Percentiles rank a stretch among this genome's conserved stretches.
Conservation (phyloP, 2,888 invertebrate species). For the Pomacea canaliculata region DNA sequence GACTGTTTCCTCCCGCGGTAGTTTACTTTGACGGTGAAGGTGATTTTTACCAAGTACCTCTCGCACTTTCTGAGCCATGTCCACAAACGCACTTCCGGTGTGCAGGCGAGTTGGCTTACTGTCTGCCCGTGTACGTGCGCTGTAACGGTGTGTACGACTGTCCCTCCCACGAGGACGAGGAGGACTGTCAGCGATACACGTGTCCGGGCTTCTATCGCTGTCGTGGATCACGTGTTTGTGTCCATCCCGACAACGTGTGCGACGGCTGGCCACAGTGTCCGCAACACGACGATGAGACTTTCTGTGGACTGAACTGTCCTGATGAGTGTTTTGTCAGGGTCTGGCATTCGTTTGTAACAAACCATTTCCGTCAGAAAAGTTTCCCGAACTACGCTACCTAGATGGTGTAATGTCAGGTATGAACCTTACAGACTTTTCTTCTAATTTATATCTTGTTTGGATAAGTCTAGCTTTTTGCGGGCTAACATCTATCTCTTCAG, state of each 20-base stretch:
- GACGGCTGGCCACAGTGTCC: slow-evolving; percentile 31
- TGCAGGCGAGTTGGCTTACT: neutral
- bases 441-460: slow-evolving; percentile 7
- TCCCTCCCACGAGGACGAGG: slow-evolving; percentile 8
- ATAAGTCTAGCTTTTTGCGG: slow-evolving; percentile 5
- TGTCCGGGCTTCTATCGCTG: slow-evolving; percentile 11
- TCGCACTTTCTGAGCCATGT: slow-evolving; percentile 2
- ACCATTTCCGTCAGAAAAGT: neutral
- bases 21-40: neutral
- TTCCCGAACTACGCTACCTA: slow-evolving; percentile 3
- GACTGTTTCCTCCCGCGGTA: neutral
- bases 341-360: slow-evolving; percentile 21
- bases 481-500: neutral
- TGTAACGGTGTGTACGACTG: slow-evolving; percentile 18
- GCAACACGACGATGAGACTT: slow-evolving; percentile 26
- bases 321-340: slow-evolving; percentile 19
- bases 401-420: slow-evolving; percentile 3
- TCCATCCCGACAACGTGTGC: slow-evolving; percentile 27
- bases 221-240: slow-evolving; percentile 24
- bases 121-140: slow-evolving; percentile 18
- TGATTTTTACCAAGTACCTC: neutral
- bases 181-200: neutral
- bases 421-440: neutral
- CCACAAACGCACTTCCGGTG: slow-evolving; percentile 16
- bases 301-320: slow-evolving; percentile 25